Conservation (phyloP, 64 coral and sea anemone species). For the Actinia tenebrosa region DNA sequence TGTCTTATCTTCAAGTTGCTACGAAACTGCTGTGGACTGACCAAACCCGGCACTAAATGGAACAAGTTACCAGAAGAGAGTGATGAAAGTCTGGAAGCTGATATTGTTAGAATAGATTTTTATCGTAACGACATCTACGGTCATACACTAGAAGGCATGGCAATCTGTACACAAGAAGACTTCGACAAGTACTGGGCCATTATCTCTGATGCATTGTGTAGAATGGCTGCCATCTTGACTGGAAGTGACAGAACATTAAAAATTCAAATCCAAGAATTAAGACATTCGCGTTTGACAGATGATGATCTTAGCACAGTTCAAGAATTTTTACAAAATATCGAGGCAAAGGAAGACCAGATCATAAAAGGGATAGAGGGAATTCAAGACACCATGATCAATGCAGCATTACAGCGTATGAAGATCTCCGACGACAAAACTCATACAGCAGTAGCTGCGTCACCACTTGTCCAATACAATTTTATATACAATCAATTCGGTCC, state of each 20-base stretch:
- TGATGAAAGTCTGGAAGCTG: conserved; percentile 16
- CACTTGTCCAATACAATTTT: neutral
- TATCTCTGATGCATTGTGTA: neutral
- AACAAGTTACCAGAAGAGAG: neutral
- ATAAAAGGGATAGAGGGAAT: neutral
- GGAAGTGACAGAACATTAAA: neutral
- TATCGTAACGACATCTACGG: conserved; percentile 23
- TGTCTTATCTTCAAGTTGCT: conserved; percentile 23
- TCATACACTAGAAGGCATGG: neutral
- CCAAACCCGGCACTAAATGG: conserved; percentile 14
- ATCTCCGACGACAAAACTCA: neutral
- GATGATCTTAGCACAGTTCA: neutral
- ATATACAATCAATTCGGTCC: neutral
- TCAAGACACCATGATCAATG: neutral
- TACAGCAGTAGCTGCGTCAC: neutral
- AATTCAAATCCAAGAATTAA: neutral
- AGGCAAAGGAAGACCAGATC: neutral
- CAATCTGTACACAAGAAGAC: neutral
- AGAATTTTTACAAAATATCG: neutral
- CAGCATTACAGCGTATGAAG: neutral
- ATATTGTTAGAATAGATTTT: conserved; percentile 23
- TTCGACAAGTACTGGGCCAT: neutral
- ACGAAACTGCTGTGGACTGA: conserved; percentile 21
- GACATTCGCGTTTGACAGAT: neutral
- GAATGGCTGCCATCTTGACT: neutral